These are phyloP conservation scores for Sycophila sp. DNA, from an alignment of 1,140 invertebrate genomes.

Conservation along the genomic window DNA sequence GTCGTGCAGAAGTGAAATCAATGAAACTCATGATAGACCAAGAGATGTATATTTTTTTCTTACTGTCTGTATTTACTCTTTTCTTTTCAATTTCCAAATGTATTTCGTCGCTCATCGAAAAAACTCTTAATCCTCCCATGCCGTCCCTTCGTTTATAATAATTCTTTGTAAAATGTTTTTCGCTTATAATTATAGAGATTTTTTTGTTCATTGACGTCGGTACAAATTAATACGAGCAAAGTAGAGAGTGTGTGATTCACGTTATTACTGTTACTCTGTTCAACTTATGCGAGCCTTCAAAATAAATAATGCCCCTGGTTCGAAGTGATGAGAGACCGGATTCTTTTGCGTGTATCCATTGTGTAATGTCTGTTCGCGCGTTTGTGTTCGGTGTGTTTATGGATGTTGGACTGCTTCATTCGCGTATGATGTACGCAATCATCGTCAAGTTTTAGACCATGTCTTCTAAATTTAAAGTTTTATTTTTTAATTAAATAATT, in stretches of 20 bases:
- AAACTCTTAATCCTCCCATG: too few relatives aligned
- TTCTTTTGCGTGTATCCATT: background rate
- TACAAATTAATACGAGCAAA: constrained; percentile 15
- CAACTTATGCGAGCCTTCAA: background rate
- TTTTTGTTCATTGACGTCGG: constrained; percentile 2
- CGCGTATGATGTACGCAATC: background rate
- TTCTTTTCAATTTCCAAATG: background rate
- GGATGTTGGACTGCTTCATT: background rate
- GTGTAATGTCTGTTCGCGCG: background rate
- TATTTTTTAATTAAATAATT: constrained; percentile 67
- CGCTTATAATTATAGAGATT: constrained; percentile 12
- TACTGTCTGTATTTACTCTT: constrained; percentile 5
- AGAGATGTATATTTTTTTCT: constrained; percentile 7
- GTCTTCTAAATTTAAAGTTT: constrained; percentile 61
- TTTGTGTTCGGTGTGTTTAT: background rate
- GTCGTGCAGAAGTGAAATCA: constrained; percentile 68
- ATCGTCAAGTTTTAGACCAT: constrained; percentile 35
- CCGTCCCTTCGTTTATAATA: constrained; percentile 4
- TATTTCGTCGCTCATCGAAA: background rate
- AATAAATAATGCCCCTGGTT: constrained; percentile 38
- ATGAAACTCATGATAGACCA: background rate
- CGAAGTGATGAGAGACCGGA: background rate
- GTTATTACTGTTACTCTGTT: background rate
- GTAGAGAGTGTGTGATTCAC: background rate
- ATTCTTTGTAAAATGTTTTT: constrained; percentile 25